Conservation (phyloP, 2,888 invertebrate species). For the Drosophila borborema region DNA sequence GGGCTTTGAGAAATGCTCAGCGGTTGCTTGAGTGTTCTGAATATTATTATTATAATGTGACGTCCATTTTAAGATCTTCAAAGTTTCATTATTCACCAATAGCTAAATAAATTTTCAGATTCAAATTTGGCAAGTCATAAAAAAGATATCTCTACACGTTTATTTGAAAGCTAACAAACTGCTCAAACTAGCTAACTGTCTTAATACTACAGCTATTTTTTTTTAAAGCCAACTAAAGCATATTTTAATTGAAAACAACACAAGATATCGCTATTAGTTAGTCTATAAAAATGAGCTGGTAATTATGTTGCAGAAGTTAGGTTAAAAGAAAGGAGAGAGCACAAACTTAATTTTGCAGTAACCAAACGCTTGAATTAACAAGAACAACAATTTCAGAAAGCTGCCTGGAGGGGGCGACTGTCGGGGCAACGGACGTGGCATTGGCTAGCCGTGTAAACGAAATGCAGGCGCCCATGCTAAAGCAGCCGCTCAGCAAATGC, state of each 20-base stretch:
- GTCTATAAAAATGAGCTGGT: constrained; percentile 69
- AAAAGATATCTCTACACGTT: no score
- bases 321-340: constrained; percentile 13
- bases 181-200: no score
- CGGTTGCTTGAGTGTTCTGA: no score
- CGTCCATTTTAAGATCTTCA: no score
- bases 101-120: no score
- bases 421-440: constrained; percentile 7
- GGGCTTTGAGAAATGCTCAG: no score
- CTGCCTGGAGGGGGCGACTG: background rate
- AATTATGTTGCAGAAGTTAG: constrained; percentile 59
- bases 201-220: no score
- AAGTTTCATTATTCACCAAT: no score
- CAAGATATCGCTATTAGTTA: constrained; percentile 26
- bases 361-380: constrained; percentile 74
- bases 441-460: constrained; percentile 49
- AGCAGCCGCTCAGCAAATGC: constrained; percentile 16
- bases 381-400: constrained; percentile 61
- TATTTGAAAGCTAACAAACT: no score
- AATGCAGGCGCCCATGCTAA: background rate
- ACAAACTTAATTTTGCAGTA: constrained; percentile 71
- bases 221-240: background rate
- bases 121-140: no score
- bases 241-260: background rate
- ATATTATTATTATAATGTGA: no score